Conservation (phyloP, 37 sponge, comb jelly and placozoan genomes). For the Theonella swinhoei region DNA sequence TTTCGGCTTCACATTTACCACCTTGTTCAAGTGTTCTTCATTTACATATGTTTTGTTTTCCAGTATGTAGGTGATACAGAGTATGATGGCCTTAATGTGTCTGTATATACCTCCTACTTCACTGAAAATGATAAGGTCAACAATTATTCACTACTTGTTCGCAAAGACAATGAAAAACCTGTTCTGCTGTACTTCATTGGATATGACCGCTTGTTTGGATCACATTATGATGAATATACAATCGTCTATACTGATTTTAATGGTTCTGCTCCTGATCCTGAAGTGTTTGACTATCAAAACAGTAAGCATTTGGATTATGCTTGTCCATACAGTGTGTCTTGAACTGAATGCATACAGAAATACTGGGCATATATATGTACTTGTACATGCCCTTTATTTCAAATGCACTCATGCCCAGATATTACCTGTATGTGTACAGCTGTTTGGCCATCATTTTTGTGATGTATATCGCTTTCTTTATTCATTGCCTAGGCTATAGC, state of each 20-base stretch:
- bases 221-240: conserved; percentile 90
- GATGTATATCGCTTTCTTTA: no score
- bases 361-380: not conserved
- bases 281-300: conserved; percentile 42
- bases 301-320: conserved; percentile 19
- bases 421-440: no score
- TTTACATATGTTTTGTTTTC: no score
- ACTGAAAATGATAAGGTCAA: conserved; percentile 52
- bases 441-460: no score
- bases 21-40: no score
- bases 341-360: no score
- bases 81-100: conserved; percentile 18
- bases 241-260: conserved; percentile 49
- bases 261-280: conserved; percentile 13
- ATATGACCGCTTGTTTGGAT: conserved; percentile 86
- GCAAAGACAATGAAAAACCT: conserved; percentile 43
- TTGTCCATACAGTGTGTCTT: not conserved
- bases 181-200: conserved; percentile 71
- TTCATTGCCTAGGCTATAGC: no score
- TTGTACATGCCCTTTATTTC: not conserved
- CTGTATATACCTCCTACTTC: conserved; percentile 38
- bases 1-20: no score
- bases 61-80: conserved; percentile 35
- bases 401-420: no score
- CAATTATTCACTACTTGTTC: conserved; percentile 54